Percentiles rank a stretch among this genome's conserved stretches.
phyloP scores from a whole-genome alignment of 2,113 vertebrate genomes.

The Melanocharis versteri region DNA sequence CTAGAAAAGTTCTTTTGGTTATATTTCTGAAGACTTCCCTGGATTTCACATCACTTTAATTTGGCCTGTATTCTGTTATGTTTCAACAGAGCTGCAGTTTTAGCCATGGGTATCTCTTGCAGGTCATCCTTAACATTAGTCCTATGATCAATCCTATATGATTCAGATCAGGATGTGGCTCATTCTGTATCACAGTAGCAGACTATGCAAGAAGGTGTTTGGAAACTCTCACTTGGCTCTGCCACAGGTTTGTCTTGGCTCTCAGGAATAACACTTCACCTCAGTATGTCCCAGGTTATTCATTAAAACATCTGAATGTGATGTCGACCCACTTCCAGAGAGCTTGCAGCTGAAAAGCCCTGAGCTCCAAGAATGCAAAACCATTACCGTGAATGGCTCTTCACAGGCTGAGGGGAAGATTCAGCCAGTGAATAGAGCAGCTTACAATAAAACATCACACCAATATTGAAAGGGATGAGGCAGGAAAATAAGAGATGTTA shows the following conservation, averaged over 20 bases:
- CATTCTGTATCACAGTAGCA: not conserved
- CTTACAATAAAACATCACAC: not conserved
- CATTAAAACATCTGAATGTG: not conserved
- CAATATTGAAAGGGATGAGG: not conserved
- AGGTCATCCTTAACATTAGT: not conserved
- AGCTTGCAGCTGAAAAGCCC: not conserved
- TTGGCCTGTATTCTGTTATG: not conserved
- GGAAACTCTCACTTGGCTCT: not conserved
- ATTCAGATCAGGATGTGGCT: not conserved
- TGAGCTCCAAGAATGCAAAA: not conserved
- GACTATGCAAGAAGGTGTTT: not conserved
- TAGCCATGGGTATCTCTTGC: not conserved
- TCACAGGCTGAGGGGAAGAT: not conserved
- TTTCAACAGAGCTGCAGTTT: not conserved
- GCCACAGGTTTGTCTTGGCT: not conserved
- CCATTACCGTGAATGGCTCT: not conserved
- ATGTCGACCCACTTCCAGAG: not conserved
- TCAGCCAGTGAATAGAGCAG: not conserved
- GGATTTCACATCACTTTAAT: not conserved
- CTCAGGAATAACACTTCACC: not conserved
- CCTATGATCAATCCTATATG: fast-evolving
- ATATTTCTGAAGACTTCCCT: not conserved
- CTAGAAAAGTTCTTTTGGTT: not conserved
- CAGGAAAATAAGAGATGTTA: not conserved
- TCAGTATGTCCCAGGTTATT: not conserved